phyloP scores from a whole-genome alignment of 2,888 invertebrate genomes.

The Chouioia cunea region DNA sequence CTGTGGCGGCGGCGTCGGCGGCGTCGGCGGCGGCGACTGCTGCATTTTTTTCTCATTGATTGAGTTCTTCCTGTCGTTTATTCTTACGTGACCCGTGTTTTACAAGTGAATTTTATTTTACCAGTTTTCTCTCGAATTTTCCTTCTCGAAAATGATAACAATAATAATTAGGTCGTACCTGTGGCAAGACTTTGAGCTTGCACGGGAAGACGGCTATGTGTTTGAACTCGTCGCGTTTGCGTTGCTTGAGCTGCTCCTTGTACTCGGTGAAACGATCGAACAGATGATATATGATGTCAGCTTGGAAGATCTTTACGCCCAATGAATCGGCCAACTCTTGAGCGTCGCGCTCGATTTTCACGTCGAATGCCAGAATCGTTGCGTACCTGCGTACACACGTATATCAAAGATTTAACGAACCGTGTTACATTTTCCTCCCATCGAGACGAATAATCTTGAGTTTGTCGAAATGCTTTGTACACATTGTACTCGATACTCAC shows the following conservation, averaged over 20 bases:
- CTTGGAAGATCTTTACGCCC: conserved; percentile 96
- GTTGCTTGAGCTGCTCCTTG: conserved; percentile 89
- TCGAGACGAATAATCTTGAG: too few species aligned
- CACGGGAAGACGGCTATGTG: conserved; percentile 99
- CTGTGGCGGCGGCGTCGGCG: too few species aligned
- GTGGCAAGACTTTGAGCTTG: conserved; percentile 83
- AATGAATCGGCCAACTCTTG: conserved; percentile 96
- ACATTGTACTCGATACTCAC: conserved; percentile 73
- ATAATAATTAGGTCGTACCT: conserved; percentile 75
- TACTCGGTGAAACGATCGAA: conserved; percentile 97
- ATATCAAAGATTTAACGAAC: too few species aligned
- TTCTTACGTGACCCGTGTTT: not conserved
- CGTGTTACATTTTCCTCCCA: not conserved
- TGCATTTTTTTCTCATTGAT: too few species aligned
- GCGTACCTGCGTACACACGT: conserved; percentile 84
- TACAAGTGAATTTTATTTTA: conserved; percentile 17
- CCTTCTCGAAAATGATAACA: too few species aligned
- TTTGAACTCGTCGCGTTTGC: conserved; percentile 95
- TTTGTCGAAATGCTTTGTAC: not conserved
- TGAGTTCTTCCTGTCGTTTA: too few species aligned
- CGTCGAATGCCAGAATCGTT: conserved; percentile 99
- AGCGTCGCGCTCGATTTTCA: conserved; percentile 97
- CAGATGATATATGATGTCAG: conserved; percentile 99
- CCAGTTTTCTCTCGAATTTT: too few species aligned
- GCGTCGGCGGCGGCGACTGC: too few species aligned